Percentiles rank a stretch among this genome's conserved stretches.
Conservation (phyloP, 2,113 vertebrate genomes). For the Paramisgurnus dabryanus region DNA sequence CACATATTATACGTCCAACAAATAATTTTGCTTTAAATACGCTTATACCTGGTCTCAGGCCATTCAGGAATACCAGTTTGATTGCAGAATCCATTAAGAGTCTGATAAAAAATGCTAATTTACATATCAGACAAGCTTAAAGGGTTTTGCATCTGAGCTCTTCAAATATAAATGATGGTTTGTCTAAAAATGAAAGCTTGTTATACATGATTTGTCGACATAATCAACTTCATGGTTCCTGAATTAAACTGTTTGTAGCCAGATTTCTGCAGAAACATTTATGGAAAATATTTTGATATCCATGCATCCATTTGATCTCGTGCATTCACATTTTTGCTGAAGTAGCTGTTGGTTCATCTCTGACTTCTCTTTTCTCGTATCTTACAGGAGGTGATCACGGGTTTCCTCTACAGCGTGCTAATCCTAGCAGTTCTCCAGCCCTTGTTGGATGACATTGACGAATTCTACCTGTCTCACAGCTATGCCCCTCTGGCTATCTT, state of each 20-base stretch:
- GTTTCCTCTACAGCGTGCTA: conserved; percentile 89
- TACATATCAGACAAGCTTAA: no score
- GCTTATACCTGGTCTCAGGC: no score
- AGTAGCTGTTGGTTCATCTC: not conserved
- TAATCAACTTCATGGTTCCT: not conserved
- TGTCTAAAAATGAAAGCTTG: not conserved
- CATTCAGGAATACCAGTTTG: no score
- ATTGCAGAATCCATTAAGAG: no score
- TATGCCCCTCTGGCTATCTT: conserved; percentile 85
- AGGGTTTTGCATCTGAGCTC: no score
- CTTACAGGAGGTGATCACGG: conserved; percentile 90
- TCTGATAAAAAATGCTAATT: no score
- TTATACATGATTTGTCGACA: not conserved
- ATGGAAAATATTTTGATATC: no score
- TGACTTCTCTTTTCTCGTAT: conserved; percentile 46
- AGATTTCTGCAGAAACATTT: no score
- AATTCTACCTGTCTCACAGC: conserved; percentile 86
- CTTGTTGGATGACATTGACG: conserved; percentile 85
- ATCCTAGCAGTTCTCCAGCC: conserved; percentile 87
- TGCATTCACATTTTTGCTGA: not conserved
- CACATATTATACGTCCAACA: no score
- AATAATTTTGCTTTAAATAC: no score
- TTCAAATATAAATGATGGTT: not conserved
- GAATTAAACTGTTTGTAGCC: not conserved
- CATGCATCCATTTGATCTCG: not conserved